Conservation (phyloP, 1,140 invertebrate species). For the Rhizoglyphus robini region DNA sequence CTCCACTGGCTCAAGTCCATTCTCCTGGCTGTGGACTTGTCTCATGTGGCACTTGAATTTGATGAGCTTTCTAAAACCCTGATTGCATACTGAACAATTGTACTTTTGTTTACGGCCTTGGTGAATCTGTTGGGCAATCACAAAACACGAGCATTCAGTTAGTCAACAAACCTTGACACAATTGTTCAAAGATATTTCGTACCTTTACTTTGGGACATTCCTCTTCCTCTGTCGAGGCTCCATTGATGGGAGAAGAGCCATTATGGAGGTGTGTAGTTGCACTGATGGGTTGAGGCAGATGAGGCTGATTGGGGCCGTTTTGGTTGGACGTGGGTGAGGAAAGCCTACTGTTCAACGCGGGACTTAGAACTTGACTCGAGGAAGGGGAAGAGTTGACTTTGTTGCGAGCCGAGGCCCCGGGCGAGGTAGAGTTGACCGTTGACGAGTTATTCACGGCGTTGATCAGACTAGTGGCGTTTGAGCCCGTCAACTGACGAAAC, state of each 20-base stretch:
- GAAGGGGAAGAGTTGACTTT: conserved; percentile 3
- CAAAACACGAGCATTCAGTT: not conserved
- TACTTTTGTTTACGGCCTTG: conserved; percentile 5
- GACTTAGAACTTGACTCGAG: conserved; percentile 6
- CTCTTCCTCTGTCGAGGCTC: not conserved
- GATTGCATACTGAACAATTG: not conserved
- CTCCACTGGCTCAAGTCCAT: conserved; percentile 9
- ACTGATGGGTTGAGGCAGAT: not conserved
- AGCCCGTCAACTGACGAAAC: not conserved
- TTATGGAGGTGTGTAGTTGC: not conserved
- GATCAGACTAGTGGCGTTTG: conserved; percentile 3
- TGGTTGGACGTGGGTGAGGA: not conserved
- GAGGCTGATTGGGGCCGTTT: not conserved
- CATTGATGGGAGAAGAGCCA: not conserved
- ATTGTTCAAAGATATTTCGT: too few relatives aligned
- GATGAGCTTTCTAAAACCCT: not conserved
- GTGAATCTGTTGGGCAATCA: not conserved
- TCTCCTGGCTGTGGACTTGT: conserved; percentile 4
- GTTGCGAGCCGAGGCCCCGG: not conserved
- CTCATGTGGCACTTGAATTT: not conserved
- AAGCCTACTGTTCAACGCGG: not conserved
- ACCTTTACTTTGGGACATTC: not conserved
- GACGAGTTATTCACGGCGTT: too few relatives aligned
- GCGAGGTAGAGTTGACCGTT: conserved; percentile 10
- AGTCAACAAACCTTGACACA: not conserved